Percentiles rank a stretch among this genome's conserved stretches.
These are phyloP conservation scores for Phalacrocorax brasilianus DNA, from an alignment of 2,113 vertebrate genomes.

Conservation along the genomic window DNA sequence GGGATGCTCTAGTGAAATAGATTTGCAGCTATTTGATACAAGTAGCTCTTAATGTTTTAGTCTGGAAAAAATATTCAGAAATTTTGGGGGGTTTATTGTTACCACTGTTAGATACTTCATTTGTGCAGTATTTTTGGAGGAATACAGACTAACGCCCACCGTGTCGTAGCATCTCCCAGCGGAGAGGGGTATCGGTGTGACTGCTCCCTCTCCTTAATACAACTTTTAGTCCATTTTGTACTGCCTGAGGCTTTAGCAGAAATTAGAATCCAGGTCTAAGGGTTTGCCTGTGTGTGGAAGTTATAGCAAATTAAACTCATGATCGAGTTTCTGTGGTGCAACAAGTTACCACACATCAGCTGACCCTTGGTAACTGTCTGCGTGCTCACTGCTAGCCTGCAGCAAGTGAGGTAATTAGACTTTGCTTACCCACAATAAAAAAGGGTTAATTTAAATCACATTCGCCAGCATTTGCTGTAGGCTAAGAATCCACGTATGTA, in stretches of 20 bases:
- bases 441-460: constrained; percentile 65
- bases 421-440: constrained; percentile 66
- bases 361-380: constrained; percentile 44
- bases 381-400: constrained; percentile 1
- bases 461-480: constrained; percentile 19
- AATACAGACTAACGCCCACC: rapidly evolving
- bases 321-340: constrained; percentile 51
- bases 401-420: constrained; percentile 50
- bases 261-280: constrained; percentile 24
- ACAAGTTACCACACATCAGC: constrained; percentile 56
- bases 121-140: neutral
- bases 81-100: neutral
- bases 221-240: constrained; percentile 1
- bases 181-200: neutral
- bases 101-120: neutral
- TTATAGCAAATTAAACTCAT: constrained; percentile 44
- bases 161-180: neutral
- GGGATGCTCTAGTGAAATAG: neutral
- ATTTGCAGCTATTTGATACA: neutral
- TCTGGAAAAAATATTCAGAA: neutral
- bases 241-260: neutral
- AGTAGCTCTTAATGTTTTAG: neutral
- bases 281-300: constrained; percentile 27
- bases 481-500: constrained; percentile 38
- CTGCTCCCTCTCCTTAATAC: neutral